Percentiles rank a stretch among this genome's conserved stretches.
These are phyloP conservation scores for Eumeta japonica DNA, from an alignment of 1,140 invertebrate species.

Conservation along the genomic window DNA sequence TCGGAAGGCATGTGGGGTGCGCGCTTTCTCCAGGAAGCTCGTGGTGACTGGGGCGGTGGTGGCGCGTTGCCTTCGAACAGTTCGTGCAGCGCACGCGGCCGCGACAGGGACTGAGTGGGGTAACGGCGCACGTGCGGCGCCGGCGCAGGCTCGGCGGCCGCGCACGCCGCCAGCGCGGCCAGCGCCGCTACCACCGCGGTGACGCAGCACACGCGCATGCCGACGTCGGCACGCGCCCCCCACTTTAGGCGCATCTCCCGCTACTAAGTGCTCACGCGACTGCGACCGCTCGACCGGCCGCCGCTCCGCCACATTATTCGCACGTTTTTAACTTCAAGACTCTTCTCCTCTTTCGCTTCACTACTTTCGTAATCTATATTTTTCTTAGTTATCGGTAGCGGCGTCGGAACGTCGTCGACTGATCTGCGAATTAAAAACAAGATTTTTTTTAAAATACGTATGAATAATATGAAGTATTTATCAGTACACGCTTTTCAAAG, in stretches of 20 bases:
- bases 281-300: conserved; percentile 30
- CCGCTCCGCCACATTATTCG: conserved; percentile 48
- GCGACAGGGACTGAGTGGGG: conserved; percentile 13
- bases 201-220: conserved; percentile 43
- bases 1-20: conserved; percentile 35
- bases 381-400: too few species aligned
- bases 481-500: too few species aligned
- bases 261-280: conserved; percentile 41
- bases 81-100: conserved; percentile 32
- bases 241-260: conserved; percentile 33
- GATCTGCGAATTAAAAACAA: too few species aligned
- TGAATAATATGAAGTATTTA: too few species aligned
- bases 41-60: conserved; percentile 16
- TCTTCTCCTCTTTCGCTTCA: conserved; percentile 20
- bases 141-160: conserved; percentile 33
- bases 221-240: conserved; percentile 26
- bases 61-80: conserved; percentile 32
- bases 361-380: too few species aligned
- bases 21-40: conserved; percentile 30
- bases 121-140: conserved; percentile 41
- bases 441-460: too few species aligned
- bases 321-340: conserved; percentile 12
- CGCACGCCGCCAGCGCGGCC: conserved; percentile 43
- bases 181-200: conserved; percentile 41
- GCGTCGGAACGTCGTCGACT: too few species aligned